Evolutionary conservation across 2,113 vertebrate genomes (phyloP), one percentile per base, ranked within the genome.

Genomic region (Macheiramphus alcinus): DNA sequence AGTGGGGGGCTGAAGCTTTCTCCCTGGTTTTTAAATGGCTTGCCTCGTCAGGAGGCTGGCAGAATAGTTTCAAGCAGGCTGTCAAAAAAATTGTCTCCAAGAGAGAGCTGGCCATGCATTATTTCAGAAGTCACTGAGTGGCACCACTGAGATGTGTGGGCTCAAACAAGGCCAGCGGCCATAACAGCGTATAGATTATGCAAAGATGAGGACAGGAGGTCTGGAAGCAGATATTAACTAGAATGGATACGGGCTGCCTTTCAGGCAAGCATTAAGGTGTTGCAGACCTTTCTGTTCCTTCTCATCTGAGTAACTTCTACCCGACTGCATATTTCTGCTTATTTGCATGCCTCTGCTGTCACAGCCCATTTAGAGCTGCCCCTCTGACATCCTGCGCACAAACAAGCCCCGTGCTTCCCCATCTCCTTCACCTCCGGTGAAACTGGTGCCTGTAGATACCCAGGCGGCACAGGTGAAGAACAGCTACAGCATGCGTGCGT

Each of bases 401-500:
- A 68, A 86, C 13, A 73, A 80, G 34, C 18, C 14, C 22, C 3
- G 1, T 23, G 29, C 36, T 83, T 52, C 58, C 45, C 32, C 0
- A 0, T 16, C 43, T 27, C 81, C 48, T 50, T 19, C 58, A n/a
- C 23, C 34, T 47, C 11, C 8, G 45, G 66, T 50, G 61, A 86
- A 29, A 43, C 36, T 5, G 31, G 38, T 56, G 50, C 78, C 52
- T 74, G 82, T 16, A 66, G 50, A 71, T 18, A 45, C 3, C 34
- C 50, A 85, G 47, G 59, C 5, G 4, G 16, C 1, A 3, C 1
- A 55, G 29, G 11, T 43, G 31, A 78, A n/a, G 50, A 68, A 27
- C 12, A 61, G 43, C 38, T 42, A 73, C 48, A 65, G 55, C 34
- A 38, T 0, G 0, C 0, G 0, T 5, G 58, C 0, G 0, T 40